phyloP scores from a whole-genome alignment of 2,797 vertebrate species.

The Lepus oiostolus region DNA sequence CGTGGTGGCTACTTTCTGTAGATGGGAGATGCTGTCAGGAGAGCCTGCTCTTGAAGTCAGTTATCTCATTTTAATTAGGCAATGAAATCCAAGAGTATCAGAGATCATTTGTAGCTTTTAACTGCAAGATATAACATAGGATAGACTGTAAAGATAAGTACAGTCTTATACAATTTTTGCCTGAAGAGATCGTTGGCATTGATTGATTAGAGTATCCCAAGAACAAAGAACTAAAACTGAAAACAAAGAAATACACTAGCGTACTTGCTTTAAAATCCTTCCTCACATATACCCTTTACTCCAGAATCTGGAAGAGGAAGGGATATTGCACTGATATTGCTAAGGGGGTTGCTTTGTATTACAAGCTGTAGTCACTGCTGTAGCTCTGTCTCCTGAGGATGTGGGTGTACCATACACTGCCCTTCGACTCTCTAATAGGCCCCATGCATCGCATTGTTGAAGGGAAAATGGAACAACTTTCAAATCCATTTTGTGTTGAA shows the following conservation, averaged over 20 bases:
- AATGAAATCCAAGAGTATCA: background rate
- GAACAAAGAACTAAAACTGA: background rate
- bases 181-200: background rate
- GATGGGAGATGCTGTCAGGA: background rate
- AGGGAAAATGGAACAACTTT: slow-evolving; percentile 64
- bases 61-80: background rate
- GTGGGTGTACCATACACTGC: slow-evolving; percentile 43
- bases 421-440: slow-evolving; percentile 63
- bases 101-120: background rate
- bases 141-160: background rate
- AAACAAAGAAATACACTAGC: background rate
- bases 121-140: background rate
- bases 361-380: slow-evolving; percentile 71
- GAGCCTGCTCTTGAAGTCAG: background rate
- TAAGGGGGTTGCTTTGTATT: slow-evolving; percentile 24
- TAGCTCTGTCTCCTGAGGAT: background rate
- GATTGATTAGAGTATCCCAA: background rate
- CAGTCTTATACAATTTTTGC: background rate
- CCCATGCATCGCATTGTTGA: slow-evolving; percentile 52
- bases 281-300: background rate
- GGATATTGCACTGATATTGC: background rate
- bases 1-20: background rate
- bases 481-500: slow-evolving; percentile 63
- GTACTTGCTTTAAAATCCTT: background rate
- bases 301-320: background rate